Conservation (phyloP, 2,113 vertebrate species). For the Heterotilapia buettikoferi region DNA sequence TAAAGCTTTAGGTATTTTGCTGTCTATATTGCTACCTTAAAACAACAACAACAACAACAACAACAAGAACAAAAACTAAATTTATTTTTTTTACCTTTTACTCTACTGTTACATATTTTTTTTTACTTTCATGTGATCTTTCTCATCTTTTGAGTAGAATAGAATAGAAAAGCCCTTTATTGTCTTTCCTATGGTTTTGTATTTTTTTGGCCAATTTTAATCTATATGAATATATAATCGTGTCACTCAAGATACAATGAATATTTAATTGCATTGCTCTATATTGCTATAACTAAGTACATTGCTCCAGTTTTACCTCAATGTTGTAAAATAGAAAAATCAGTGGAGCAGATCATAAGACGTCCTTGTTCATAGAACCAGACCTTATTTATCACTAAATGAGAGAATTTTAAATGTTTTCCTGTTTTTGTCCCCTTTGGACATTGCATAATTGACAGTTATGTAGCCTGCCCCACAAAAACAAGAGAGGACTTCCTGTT, state of each 20-base stretch:
- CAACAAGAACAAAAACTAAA: neutral
- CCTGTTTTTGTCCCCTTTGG: neutral
- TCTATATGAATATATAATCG: neutral
- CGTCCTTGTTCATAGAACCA: neutral
- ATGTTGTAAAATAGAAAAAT: neutral
- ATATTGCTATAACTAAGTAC: neutral
- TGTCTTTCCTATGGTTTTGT: neutral
- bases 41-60: neutral
- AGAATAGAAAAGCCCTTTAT: neutral
- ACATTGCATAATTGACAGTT: neutral
- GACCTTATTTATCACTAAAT: neutral
- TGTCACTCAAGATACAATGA: neutral
- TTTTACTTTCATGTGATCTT: neutral
- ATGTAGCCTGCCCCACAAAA: neutral
- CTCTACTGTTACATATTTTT: fast-evolving
- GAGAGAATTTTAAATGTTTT: neutral
- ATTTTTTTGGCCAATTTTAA: neutral
- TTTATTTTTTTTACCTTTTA: neutral
- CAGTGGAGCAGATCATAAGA: neutral
- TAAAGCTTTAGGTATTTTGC: neutral
- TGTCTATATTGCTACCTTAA: neutral
- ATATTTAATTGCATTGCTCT: neutral
- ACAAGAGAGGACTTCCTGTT: neutral
- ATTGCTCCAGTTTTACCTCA: neutral
- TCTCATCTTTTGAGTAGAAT: neutral